Evolutionary conservation across 2,888 invertebrate species (phyloP).

Genomic region (Schrankia costaestrigalis): DNA sequence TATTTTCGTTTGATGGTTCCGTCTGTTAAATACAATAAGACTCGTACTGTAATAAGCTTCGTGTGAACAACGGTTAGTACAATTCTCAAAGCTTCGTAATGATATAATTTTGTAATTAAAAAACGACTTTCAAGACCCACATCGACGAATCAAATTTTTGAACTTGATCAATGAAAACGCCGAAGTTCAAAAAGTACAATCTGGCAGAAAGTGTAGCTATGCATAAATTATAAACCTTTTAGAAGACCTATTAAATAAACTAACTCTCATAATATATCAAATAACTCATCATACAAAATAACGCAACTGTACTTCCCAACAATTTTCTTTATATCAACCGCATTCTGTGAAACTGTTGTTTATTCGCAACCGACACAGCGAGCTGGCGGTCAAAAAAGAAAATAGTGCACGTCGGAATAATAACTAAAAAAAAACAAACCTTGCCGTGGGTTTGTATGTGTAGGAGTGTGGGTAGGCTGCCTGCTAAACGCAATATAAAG

Average conservation of each 20-base stretch:
- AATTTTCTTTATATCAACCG: conserved; percentile 26
- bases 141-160: too few relatives aligned
- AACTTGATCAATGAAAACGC: too few relatives aligned
- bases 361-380: conserved; percentile 41
- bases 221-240: too few relatives aligned
- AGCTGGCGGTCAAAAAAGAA: conserved; percentile 59
- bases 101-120: background rate
- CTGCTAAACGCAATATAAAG: conserved; percentile 79
- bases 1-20: conserved; percentile 3
- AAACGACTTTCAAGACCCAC: too few relatives aligned
- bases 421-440: conserved; percentile 72
- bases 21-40: conserved; percentile 1
- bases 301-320: conserved; percentile 11
- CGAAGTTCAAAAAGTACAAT: too few relatives aligned
- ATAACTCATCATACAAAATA: too few relatives aligned
- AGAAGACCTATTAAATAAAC: too few relatives aligned
- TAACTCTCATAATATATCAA: too few relatives aligned
- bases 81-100: too few relatives aligned
- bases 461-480: conserved; percentile 72
- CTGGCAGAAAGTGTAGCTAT: too few relatives aligned
- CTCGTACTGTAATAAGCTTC: conserved; percentile 8
- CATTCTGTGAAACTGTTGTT: conserved; percentile 35
- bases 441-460: conserved; percentile 55
- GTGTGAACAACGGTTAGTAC: too few relatives aligned
- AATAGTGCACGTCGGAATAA: conserved; percentile 73